Percentiles rank a stretch among this genome's conserved stretches.
These are phyloP conservation scores for Actinia equina DNA, from an alignment of 64 coral and sea anemone species.

Conservation along the genomic window DNA sequence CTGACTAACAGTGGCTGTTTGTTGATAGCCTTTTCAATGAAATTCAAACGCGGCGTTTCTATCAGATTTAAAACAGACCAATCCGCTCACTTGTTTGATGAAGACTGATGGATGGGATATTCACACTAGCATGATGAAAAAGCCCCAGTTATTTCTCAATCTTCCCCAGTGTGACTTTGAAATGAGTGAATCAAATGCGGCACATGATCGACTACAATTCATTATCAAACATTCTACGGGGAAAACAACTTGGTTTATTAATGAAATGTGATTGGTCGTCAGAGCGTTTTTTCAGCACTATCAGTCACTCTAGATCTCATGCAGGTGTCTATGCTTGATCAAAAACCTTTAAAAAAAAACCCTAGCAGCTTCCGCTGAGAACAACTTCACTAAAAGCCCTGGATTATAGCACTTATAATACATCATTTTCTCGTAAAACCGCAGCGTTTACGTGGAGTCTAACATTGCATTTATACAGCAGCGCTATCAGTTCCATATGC, in stretches of 20 bases:
- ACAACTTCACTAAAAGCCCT: background rate
- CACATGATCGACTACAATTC: background rate
- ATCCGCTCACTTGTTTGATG: too few species aligned
- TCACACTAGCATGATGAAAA: too few species aligned
- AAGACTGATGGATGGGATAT: too few species aligned
- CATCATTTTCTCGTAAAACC: background rate
- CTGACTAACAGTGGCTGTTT: too few species aligned
- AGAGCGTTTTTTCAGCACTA: background rate
- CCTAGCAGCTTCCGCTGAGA: background rate
- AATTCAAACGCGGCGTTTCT: too few species aligned
- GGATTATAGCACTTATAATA: background rate
- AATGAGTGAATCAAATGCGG: background rate
- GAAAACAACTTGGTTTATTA: background rate
- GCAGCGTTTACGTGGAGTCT: too few species aligned
- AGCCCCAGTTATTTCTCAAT: too few species aligned
- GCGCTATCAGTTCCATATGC: too few species aligned
- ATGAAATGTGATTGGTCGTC: background rate
- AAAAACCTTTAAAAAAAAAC: background rate
- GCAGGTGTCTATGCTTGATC: slow-evolving; percentile 6
- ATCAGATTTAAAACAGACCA: too few species aligned
- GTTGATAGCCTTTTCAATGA: too few species aligned
- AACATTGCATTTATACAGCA: too few species aligned
- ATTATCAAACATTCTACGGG: background rate
- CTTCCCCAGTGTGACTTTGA: too few species aligned
- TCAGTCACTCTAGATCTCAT: background rate